phyloP scores from a whole-genome alignment of 1,140 invertebrate genomes.

The Saccostrea echinata region DNA sequence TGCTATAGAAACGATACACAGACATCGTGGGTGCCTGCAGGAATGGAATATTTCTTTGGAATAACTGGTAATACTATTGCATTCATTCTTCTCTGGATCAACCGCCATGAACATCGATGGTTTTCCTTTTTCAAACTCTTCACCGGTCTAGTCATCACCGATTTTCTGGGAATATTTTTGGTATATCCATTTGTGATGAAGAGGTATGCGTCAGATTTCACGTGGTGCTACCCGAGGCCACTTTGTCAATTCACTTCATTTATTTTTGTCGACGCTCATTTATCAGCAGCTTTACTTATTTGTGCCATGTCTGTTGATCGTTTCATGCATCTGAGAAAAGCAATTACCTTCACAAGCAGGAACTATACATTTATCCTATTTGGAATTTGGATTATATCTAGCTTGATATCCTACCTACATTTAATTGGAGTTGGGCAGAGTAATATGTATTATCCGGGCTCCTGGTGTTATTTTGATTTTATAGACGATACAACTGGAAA shows the following conservation, averaged over 20 bases:
- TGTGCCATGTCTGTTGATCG: slow-evolving; percentile 7
- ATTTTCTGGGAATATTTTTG: background rate
- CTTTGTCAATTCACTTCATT: slow-evolving; percentile 28
- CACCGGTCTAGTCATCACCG: background rate
- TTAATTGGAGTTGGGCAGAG: slow-evolving; percentile 14
- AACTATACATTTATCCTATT: background rate
- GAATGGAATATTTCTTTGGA: background rate
- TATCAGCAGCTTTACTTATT: background rate
- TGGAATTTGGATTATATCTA: background rate
- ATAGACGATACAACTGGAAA: background rate
- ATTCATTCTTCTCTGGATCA: background rate
- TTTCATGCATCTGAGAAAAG: background rate
- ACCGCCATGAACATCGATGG: background rate
- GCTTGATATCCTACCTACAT: background rate
- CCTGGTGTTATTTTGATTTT: slow-evolving; percentile 38
- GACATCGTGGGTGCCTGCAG: background rate
- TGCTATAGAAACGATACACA: background rate
- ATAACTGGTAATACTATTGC: background rate
- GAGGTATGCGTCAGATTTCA: slow-evolving; percentile 25
- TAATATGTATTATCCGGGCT: background rate
- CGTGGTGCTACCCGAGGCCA: slow-evolving; percentile 11
- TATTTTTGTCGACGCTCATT: background rate
- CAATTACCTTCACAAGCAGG: background rate
- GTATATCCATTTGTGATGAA: slow-evolving; percentile 10
- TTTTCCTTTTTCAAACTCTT: background rate